Percentiles rank a stretch among this genome's conserved stretches.
Evolutionary conservation across 37 sponge, comb jelly and placozoan genomes (phyloP).

Genomic region (Oopsacas minuta): DNA sequence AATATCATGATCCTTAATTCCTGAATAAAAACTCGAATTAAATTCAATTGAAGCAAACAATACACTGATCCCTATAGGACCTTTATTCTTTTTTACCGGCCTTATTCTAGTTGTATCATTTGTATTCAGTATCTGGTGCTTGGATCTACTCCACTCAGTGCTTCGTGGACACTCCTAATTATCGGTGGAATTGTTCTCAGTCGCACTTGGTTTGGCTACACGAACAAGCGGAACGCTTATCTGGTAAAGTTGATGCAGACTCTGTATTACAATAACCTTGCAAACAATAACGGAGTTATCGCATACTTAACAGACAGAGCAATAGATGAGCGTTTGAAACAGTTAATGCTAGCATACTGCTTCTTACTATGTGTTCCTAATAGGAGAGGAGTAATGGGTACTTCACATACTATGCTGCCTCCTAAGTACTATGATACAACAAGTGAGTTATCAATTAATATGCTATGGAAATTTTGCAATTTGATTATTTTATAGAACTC

Average conservation of each 20-base stretch:
- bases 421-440: conserved; percentile 37
- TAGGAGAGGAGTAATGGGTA: conserved; percentile 40
- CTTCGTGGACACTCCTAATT: neutral
- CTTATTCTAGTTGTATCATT: too few species aligned
- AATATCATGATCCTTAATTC: too few species aligned
- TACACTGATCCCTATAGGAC: too few species aligned
- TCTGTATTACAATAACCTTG: conserved; percentile 64
- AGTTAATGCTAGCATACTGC: conserved; percentile 59
- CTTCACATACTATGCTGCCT: conserved; percentile 23
- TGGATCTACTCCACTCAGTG: conserved; percentile 1
- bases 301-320: conserved; percentile 62
- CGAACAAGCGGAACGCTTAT: conserved; percentile 72
- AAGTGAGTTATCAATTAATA: neutral
- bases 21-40: too few species aligned
- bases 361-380: conserved; percentile 58
- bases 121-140: neutral
- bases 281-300: conserved; percentile 76
- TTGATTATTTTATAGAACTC: conserved; percentile 21
- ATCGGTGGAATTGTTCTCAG: neutral
- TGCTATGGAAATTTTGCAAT: neutral
- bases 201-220: conserved; percentile 60
- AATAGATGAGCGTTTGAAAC: conserved; percentile 72
- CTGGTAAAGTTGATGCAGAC: conserved; percentile 45
- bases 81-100: too few species aligned
- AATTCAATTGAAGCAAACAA: too few species aligned